These are phyloP conservation scores for Bimastos eiseni DNA, from an alignment of 2,888 invertebrate species.

Conservation along the genomic window DNA sequence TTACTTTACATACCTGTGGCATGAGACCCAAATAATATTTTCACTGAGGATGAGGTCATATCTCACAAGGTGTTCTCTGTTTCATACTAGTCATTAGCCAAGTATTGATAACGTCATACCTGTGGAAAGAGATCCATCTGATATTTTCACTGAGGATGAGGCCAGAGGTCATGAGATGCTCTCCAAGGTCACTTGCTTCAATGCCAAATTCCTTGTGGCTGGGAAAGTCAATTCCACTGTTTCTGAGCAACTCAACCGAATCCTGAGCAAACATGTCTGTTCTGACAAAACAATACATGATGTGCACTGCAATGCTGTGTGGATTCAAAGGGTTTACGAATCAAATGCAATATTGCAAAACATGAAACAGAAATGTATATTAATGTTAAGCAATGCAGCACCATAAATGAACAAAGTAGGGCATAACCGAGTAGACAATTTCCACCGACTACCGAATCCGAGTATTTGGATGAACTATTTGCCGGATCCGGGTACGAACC, in stretches of 20 bases:
- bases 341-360: too few relatives aligned
- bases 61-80: neutral
- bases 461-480: too few relatives aligned
- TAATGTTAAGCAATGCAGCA: too few relatives aligned
- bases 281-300: conserved; percentile 64
- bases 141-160: conserved; percentile 93
- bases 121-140: conserved; percentile 98
- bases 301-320: neutral
- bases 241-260: conserved; percentile 93
- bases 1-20: neutral
- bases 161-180: conserved; percentile 93
- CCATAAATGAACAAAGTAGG: too few relatives aligned
- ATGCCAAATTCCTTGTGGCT: conserved; percentile 98
- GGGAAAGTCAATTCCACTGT: conserved; percentile 86
- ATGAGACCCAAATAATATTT: neutral
- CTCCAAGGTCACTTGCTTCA: conserved; percentile 93
- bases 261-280: conserved; percentile 99
- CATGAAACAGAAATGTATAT: too few relatives aligned
- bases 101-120: conserved; percentile 58
- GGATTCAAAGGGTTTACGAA: neutral
- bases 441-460: too few relatives aligned
- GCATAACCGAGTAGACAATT: too few relatives aligned
- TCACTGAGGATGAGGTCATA: neutral
- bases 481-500: too few relatives aligned
- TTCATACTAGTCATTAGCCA: neutral